These are phyloP conservation scores for Drosophila albomicans DNA, from an alignment of 1,140 invertebrate genomes.

Conservation along the genomic window DNA sequence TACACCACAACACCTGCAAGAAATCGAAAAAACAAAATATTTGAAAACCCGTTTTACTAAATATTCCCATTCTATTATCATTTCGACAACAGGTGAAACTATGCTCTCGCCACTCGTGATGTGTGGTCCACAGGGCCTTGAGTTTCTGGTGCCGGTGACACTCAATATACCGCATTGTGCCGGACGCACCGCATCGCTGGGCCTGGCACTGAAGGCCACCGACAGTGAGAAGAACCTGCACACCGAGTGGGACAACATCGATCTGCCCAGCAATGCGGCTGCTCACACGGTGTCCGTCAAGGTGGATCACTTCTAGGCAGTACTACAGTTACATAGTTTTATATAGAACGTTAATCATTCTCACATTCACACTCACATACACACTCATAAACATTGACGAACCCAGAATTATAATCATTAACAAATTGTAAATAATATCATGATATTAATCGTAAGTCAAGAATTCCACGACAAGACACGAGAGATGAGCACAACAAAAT, in stretches of 20 bases:
- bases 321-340: conserved; percentile 46
- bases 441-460: conserved; percentile 42
- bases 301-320: conserved; percentile 93
- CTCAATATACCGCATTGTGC: conserved; percentile 91
- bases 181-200: conserved; percentile 89
- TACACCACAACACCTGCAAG: conserved; percentile 9
- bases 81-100: conserved; percentile 91
- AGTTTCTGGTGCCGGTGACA: conserved; percentile 94
- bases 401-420: conserved; percentile 27
- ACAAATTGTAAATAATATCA: conserved; percentile 70
- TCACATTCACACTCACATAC: conserved; percentile 27
- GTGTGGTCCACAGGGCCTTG: conserved; percentile 96
- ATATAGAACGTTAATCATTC: conserved; percentile 40
- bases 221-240: conserved; percentile 90
- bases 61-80: conserved; percentile 48
- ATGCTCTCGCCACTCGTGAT: conserved; percentile 96
- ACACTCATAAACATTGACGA: conserved; percentile 12
- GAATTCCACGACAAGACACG: conserved; percentile 57
- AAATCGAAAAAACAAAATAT: not conserved
- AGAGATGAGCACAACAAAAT: conserved; percentile 20
- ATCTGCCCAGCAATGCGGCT: conserved; percentile 90
- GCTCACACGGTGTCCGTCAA: conserved; percentile 94
- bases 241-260: conserved; percentile 91
- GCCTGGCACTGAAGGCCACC: conserved; percentile 91
- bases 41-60: not conserved